These are phyloP conservation scores for Oxytorus armatus DNA, from an alignment of 2,888 invertebrate genomes.

Conservation along the genomic window DNA sequence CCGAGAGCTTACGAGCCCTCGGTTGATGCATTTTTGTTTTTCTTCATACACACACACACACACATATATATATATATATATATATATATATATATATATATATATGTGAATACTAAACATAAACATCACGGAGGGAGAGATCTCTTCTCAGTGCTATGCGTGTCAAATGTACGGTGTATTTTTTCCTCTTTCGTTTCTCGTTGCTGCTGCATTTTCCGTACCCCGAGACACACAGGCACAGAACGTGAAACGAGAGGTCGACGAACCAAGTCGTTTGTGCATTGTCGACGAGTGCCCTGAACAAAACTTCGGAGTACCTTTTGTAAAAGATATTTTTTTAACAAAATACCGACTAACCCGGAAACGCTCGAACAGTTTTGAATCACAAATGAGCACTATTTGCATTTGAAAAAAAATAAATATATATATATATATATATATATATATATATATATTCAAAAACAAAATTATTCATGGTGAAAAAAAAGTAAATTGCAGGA, in stretches of 20 bases:
- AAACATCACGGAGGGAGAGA: conserved; percentile 44
- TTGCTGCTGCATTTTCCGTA: conserved; percentile 43
- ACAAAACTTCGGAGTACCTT: conserved; percentile 5
- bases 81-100: background rate
- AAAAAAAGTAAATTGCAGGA: too few species aligned
- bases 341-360: conserved; percentile 11
- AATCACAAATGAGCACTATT: conserved; percentile 1
- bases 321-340: conserved; percentile 6
- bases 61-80: background rate
- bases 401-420: conserved; percentile 5
- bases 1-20: background rate
- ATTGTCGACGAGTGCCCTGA: conserved; percentile 31
- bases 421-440: too few species aligned
- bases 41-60: too few species aligned
- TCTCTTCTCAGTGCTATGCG: conserved; percentile 47
- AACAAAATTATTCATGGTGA: background rate
- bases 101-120: conserved; percentile 42
- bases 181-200: conserved; percentile 42
- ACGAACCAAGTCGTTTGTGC: conserved; percentile 46
- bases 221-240: too few species aligned
- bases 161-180: conserved; percentile 40
- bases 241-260: conserved; percentile 51
- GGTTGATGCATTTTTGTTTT: conserved; percentile 45
- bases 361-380: conserved; percentile 10
- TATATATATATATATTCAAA: too few species aligned